A percentile compares a stretch with the other conserved stretches of the same genome.
Evolutionary conservation across 2,797 vertebrate genomes (phyloP).

Genomic region (Tokudaia muenninki): DNA sequence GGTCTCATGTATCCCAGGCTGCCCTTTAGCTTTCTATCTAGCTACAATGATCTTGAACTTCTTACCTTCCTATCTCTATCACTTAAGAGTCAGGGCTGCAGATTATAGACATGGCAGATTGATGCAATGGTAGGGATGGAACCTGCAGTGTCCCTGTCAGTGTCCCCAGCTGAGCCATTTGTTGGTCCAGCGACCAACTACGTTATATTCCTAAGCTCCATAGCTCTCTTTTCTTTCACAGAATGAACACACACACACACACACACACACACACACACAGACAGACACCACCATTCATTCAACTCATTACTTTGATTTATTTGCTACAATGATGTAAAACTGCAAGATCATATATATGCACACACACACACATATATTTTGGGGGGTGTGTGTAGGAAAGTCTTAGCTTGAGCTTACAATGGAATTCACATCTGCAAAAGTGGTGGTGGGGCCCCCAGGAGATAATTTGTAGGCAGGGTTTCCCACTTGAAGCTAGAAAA

Average conservation of each 20-base stretch:
- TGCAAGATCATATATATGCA: too few relatives aligned
- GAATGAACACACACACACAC: background rate
- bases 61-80: background rate
- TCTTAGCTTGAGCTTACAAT: constrained; percentile 13
- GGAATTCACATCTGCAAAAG: background rate
- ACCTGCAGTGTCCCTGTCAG: background rate
- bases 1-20: background rate
- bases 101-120: background rate
- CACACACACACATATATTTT: background rate
- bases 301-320: too few relatives aligned
- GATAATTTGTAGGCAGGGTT: background rate
- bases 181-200: background rate
- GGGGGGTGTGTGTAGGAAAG: background rate
- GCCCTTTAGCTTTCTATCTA: background rate
- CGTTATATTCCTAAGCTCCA: background rate
- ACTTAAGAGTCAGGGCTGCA: background rate
- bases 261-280: background rate
- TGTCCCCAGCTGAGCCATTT: background rate
- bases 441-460: background rate
- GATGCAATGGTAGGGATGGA: background rate
- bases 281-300: too few relatives aligned
- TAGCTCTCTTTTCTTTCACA: background rate
- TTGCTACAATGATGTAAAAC: too few relatives aligned
- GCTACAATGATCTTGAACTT: background rate
- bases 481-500: background rate